phyloP scores from a whole-genome alignment of 2,888 invertebrate species.

The Lacanobia wlatinum region DNA sequence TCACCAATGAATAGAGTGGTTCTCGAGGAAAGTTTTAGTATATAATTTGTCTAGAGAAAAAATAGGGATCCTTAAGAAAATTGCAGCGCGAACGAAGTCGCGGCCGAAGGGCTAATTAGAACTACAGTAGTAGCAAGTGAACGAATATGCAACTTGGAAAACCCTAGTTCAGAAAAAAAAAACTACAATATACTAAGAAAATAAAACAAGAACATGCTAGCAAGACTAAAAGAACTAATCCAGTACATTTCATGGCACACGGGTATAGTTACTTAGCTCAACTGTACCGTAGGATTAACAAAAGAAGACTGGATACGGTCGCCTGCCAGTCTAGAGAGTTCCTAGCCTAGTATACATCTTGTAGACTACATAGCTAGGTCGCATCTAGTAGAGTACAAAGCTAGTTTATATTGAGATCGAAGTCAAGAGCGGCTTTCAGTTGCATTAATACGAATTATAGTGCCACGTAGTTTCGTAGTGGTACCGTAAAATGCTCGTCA shows the following conservation, averaged over 20 bases:
- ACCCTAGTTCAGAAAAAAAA: neutral
- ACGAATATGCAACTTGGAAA: too few relatives aligned
- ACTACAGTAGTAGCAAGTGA: too few relatives aligned
- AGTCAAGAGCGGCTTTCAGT: constrained; percentile 8
- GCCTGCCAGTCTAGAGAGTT: constrained; percentile 11
- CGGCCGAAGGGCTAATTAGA: too few relatives aligned
- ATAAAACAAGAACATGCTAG: neutral
- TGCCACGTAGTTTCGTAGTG: neutral
- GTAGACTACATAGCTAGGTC: neutral
- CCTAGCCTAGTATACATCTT: neutral
- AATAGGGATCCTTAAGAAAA: too few relatives aligned
- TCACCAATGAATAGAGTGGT: too few relatives aligned
- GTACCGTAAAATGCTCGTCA: neutral
- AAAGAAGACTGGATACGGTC: neutral
- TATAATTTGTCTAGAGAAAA: too few relatives aligned
- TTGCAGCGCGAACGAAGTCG: too few relatives aligned
- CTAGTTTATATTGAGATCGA: constrained; percentile 3
- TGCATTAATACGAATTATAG: constrained; percentile 22
- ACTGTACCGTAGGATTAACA: constrained; percentile 16
- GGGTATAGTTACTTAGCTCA: neutral
- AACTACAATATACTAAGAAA: neutral
- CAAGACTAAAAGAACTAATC: constrained; percentile 5
- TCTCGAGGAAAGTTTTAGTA: too few relatives aligned
- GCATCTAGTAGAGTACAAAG: constrained; percentile 1
- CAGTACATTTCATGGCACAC: constrained; percentile 2